phyloP scores from a whole-genome alignment of 2,888 invertebrate genomes.

The Epinotia demarniana region DNA sequence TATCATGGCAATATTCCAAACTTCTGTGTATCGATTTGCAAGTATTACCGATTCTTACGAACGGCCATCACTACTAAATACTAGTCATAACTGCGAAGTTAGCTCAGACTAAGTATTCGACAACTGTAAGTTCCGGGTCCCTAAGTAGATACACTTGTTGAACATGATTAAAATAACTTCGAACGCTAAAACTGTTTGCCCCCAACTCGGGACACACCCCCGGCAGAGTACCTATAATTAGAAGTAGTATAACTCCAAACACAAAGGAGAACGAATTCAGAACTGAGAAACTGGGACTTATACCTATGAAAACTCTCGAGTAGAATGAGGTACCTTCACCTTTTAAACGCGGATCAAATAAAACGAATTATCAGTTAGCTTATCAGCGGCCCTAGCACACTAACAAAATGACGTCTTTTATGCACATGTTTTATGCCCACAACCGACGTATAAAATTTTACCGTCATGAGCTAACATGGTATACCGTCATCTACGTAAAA shows the following conservation, averaged over 20 bases:
- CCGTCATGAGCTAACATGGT: no score
- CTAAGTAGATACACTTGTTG: constrained; percentile 43
- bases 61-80: neutral
- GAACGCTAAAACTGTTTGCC: constrained; percentile 35
- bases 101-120: neutral
- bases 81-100: constrained; percentile 7
- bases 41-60: neutral
- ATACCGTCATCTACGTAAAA: no score
- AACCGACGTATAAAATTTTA: no score
- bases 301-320: no score
- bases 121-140: constrained; percentile 27
- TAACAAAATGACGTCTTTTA: no score
- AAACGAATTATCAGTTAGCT: no score
- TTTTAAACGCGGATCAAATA: no score
- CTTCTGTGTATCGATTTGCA: neutral
- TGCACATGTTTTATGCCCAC: no score
- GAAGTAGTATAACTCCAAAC: neutral
- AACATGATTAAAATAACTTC: constrained; percentile 39
- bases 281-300: neutral
- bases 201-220: neutral
- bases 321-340: no score
- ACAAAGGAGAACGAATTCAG: neutral
- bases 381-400: no score
- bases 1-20: neutral
- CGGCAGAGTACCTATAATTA: neutral